These are phyloP conservation scores for Hyalella azteca DNA, from an alignment of 2,888 invertebrate species.

Conservation along the genomic window DNA sequence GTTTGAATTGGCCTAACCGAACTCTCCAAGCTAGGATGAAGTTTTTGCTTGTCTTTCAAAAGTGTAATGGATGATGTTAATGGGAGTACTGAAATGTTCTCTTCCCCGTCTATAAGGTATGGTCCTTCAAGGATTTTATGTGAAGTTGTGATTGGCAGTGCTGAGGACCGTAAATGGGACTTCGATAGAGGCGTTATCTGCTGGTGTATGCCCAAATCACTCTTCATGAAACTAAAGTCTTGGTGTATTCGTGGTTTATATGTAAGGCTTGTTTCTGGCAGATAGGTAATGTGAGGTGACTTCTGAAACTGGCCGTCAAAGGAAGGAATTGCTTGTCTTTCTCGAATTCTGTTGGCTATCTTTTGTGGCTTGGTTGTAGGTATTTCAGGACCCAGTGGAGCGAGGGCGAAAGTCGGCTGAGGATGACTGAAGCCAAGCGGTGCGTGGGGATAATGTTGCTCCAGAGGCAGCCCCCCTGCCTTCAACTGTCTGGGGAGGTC, in stretches of 20 bases:
- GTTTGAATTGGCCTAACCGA: background rate
- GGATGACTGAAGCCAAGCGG: background rate
- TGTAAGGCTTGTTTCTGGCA: background rate
- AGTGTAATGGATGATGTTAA: conserved; percentile 9
- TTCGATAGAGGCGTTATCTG: background rate
- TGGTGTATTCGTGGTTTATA: background rate
- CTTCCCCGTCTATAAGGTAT: background rate
- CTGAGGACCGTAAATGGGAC: background rate
- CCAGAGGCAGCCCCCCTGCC: background rate
- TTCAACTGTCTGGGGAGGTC: background rate
- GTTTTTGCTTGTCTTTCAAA: background rate
- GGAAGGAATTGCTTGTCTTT: no score
- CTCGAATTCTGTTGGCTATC: background rate
- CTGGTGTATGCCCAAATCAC: background rate
- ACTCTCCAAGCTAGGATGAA: background rate
- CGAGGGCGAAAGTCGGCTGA: background rate
- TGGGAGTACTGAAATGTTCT: background rate
- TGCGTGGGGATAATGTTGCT: background rate
- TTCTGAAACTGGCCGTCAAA: no score
- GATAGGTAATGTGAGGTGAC: background rate
- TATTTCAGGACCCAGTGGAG: background rate
- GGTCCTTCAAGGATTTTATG: background rate
- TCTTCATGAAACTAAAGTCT: background rate
- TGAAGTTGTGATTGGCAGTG: background rate
- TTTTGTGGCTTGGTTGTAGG: background rate